Evolutionary conservation across 2,797 vertebrate genomes (phyloP), one percentile per base, ranked within the genome.

Genomic region (Eulemur albifrons): DNA sequence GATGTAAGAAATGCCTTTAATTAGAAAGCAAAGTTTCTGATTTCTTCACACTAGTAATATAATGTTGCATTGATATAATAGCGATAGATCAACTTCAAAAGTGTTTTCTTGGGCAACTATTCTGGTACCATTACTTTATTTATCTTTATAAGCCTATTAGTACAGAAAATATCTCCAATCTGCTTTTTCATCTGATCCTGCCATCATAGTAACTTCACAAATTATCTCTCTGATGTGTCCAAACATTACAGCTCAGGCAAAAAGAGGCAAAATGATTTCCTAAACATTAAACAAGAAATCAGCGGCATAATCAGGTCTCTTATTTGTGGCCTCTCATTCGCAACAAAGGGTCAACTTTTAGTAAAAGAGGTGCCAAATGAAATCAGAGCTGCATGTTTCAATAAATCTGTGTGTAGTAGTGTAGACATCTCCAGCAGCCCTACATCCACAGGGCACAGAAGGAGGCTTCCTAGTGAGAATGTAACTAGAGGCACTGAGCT

Each of bases 111-210:
- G 40, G 35, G 65, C 84, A 95, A 96, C 95, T 92, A 94, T 86
- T 96, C 43, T 72, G 67, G 48, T 82, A 59, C 21, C 61, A 73
- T 95, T 17, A 35, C 45, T 93, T 96, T 96, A 57, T 23, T 94
- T 54, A 90, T 92, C 73, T 93, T 94, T 93, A 70, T 93, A 93
- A 90, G 59, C 38, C 40, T 88, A 75, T 94, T 94, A 84, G 50
- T 48, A 88, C 27, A 93, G 63, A 21, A 87, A 52, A 76, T 90
- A 87, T 75, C 67, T 91, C 79, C 59, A 50, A 50, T 80, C 82
- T 83, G 40, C 18, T 32, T 72, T 95, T 65, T n/a, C 27, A 48
- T 70, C 43, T 88, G 83, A 93, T 88, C 25, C 27, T 92, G 76
- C 75, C 63, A 72, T 83, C 50, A 91, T 13, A 72, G n/a, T 13